Conservation (phyloP, 1,140 invertebrate genomes). For the Aphelenchoides besseyi region DNA sequence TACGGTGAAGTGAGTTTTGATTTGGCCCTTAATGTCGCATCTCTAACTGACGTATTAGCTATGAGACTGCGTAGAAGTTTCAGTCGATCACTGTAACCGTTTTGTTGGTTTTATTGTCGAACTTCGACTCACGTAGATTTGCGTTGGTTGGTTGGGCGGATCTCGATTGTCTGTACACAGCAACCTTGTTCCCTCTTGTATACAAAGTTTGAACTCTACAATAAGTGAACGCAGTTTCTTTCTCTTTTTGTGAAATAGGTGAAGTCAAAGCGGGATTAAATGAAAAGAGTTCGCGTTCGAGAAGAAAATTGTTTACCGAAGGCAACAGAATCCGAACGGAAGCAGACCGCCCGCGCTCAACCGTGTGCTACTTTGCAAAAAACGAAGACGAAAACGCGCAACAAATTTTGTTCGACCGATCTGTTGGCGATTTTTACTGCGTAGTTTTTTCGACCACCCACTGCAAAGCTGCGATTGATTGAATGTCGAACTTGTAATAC, state of each 20-base stretch:
- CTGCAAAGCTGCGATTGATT: too few species aligned
- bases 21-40: too few species aligned
- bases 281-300: not conserved
- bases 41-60: too few species aligned
- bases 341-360: not conserved
- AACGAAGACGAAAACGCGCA: not conserved
- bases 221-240: not conserved
- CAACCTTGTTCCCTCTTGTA: not conserved
- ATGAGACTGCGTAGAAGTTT: too few species aligned
- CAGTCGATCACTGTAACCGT: too few species aligned
- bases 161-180: not conserved
- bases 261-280: not conserved
- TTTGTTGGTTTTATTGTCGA: too few species aligned
- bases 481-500: too few species aligned
- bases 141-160: not conserved
- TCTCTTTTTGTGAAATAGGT: not conserved
- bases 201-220: not conserved
- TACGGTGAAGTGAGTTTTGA: too few species aligned
- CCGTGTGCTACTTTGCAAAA: not conserved
- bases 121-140: conserved; percentile 2
- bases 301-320: not conserved
- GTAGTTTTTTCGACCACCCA: not conserved
- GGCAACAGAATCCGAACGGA: conserved; percentile 3
- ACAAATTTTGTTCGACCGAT: not conserved
- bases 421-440: not conserved